phyloP scores from a whole-genome alignment of 2,113 vertebrate species.

The Centrocercus urophasianus region DNA sequence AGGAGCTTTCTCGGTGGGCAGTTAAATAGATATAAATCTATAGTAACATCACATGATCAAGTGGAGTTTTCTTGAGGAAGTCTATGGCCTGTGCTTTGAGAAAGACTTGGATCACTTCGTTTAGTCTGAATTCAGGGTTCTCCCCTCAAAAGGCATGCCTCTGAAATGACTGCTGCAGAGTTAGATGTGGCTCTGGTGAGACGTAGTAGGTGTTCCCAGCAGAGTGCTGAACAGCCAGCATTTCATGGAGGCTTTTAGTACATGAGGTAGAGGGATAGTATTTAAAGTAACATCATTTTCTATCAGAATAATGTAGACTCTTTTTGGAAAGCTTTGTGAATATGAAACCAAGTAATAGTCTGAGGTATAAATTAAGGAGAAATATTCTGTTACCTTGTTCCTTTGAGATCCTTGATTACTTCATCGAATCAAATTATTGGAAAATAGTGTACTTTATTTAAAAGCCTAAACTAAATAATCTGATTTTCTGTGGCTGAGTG shows the following conservation, averaged over 20 bases:
- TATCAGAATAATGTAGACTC: background rate
- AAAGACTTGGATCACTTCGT: background rate
- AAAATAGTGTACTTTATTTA: slow-evolving; percentile 1
- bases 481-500: background rate
- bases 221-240: background rate
- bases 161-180: background rate
- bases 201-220: background rate
- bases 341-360: background rate
- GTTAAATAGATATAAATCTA: accelerated
- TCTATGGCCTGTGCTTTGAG: background rate
- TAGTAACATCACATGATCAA: background rate
- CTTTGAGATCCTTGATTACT: slow-evolving; percentile 12
- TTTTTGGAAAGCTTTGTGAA: background rate
- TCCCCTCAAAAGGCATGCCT: background rate
- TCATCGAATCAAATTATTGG: slow-evolving; percentile 6
- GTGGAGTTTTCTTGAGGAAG: background rate
- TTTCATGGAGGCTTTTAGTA: background rate
- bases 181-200: background rate
- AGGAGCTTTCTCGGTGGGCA: background rate
- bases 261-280: background rate
- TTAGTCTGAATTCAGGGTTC: background rate
- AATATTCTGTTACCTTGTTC: slow-evolving; percentile 10
- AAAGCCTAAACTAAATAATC: slow-evolving; percentile 14
- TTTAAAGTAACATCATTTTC: background rate
- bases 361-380: background rate